Evolutionary conservation across 2,888 invertebrate genomes (phyloP).

Genomic region (Leptopilina myrica): DNA sequence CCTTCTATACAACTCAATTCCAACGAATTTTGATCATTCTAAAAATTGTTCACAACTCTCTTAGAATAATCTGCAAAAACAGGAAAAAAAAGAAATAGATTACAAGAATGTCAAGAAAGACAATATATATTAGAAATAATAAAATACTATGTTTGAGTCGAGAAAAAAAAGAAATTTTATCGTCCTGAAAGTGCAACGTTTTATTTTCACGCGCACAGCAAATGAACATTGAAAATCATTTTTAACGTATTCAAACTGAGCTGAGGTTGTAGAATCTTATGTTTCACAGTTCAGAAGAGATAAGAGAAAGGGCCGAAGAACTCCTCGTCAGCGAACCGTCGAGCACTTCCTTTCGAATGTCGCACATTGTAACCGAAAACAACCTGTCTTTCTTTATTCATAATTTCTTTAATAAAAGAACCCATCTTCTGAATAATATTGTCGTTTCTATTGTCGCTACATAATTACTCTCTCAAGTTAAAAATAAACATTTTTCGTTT

Average conservation of each 20-base stretch:
- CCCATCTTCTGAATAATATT: no score
- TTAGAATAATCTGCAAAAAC: neutral
- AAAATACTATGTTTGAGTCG: neutral
- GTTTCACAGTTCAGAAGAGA: conserved; percentile 53
- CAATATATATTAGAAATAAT: neutral
- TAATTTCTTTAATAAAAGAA: neutral
- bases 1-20: neutral
- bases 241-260: neutral
- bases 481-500: no score
- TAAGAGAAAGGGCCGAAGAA: conserved; percentile 54
- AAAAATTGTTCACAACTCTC: no score
- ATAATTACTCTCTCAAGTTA: no score
- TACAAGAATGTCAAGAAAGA: neutral
- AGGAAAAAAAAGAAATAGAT: neutral
- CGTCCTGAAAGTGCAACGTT: neutral
- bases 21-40: neutral
- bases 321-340: conserved; percentile 54
- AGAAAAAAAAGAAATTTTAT: neutral
- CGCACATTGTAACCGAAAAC: conserved; percentile 41
- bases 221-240: neutral
- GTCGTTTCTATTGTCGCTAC: no score
- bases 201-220: neutral
- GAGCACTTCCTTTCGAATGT: conserved; percentile 54
- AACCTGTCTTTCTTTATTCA: conserved; percentile 14
- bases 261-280: conserved; percentile 37